Evolutionary conservation across 2,797 vertebrate species (phyloP).

Genomic region (Paratrypauchen microcephalus): DNA sequence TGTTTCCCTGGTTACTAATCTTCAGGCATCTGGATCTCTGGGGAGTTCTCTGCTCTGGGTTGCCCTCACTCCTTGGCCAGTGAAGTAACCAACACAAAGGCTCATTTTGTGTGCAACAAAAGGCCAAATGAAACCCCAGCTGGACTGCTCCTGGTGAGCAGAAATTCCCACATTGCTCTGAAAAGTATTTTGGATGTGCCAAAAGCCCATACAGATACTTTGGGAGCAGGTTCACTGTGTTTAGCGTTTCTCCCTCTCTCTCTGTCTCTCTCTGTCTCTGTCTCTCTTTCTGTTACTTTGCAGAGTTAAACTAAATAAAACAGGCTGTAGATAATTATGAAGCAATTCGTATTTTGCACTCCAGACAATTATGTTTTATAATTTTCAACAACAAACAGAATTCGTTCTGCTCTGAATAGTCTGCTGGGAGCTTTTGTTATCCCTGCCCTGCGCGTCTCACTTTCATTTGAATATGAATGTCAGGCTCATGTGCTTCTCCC

Average conservation of each 20-base stretch:
- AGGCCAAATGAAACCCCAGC: slow-evolving; percentile 80
- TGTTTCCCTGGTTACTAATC: slow-evolving; percentile 85
- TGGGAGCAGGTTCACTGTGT: slow-evolving; percentile 19
- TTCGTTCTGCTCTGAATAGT: slow-evolving; percentile 41
- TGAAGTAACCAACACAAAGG: slow-evolving; percentile 79
- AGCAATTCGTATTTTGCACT: slow-evolving; percentile 53
- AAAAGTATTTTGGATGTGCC: slow-evolving; percentile 25
- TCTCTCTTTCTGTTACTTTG: no score
- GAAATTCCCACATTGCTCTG: slow-evolving; percentile 77
- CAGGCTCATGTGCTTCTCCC: not conserved
- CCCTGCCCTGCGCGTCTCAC: slow-evolving; percentile 38
- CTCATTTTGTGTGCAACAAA: slow-evolving; percentile 82
- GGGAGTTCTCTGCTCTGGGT: slow-evolving; percentile 73
- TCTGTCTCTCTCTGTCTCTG: no score
- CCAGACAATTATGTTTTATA: slow-evolving; percentile 44
- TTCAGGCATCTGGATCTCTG: slow-evolving; percentile 78
- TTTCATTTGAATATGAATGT: slow-evolving; percentile 54
- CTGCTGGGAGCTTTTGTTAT: slow-evolving; percentile 64
- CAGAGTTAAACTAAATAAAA: slow-evolving; percentile 40
- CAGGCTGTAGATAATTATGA: slow-evolving; percentile 55
- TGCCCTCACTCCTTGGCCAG: slow-evolving; percentile 74
- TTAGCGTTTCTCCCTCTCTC: no score
- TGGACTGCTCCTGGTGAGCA: slow-evolving; percentile 65
- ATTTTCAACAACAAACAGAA: slow-evolving; percentile 47
- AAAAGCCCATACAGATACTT: slow-evolving; percentile 11